Conservation (phyloP, 1,140 invertebrate genomes). For the Drosophila lowei region DNA sequence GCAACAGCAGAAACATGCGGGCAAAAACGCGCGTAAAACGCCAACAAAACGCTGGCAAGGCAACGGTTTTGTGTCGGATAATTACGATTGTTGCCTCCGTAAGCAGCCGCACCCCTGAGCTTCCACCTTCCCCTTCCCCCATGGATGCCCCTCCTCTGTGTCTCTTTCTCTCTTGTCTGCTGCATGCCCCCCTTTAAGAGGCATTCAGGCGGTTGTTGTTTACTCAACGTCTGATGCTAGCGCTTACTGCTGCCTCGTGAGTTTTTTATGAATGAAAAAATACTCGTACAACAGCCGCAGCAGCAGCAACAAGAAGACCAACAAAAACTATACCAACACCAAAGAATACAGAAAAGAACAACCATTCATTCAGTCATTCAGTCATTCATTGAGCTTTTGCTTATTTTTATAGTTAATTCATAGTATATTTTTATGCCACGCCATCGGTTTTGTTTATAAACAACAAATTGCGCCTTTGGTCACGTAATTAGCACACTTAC, state of each 20-base stretch:
- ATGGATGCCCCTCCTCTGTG: no score
- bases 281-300: not conserved
- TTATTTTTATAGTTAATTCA: slow-evolving; percentile 78
- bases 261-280: slow-evolving; percentile 60
- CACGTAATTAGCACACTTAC: slow-evolving; percentile 79
- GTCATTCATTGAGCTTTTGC: slow-evolving; percentile 38
- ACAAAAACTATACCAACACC: not conserved
- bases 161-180: not conserved
- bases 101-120: not conserved
- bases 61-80: slow-evolving; percentile 28
- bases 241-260: slow-evolving; percentile 18
- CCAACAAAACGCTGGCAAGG: slow-evolving; percentile 24
- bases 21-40: slow-evolving; percentile 37
- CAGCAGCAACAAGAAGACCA: slow-evolving; percentile 7
- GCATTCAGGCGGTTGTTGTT: slow-evolving; percentile 24
- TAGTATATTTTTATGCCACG: slow-evolving; percentile 48
- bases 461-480: slow-evolving; percentile 76
- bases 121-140: not conserved
- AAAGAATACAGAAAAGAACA: slow-evolving; percentile 8
- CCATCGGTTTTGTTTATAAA: slow-evolving; percentile 57
- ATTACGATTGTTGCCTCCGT: slow-evolving; percentile 39
- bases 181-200: not conserved
- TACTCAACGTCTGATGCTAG: slow-evolving; percentile 37
- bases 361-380: slow-evolving; percentile 4
- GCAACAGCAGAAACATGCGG: slow-evolving; percentile 19